phyloP scores from a whole-genome alignment of 2,888 invertebrate genomes.

The Pogonocherus hispidulus region DNA sequence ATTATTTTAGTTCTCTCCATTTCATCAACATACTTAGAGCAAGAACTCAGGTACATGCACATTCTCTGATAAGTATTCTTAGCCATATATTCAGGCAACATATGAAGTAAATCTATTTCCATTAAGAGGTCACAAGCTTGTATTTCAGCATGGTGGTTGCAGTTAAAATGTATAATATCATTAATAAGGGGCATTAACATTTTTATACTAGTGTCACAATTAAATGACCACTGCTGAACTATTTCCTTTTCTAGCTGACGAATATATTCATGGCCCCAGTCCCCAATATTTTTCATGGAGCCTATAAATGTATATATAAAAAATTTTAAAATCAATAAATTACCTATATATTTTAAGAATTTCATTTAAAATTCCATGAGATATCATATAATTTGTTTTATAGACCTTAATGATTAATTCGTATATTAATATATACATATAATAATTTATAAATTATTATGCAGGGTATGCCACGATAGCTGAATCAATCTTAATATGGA shows the following conservation, averaged over 20 bases:
- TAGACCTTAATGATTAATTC: no score
- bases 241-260: slow-evolving; percentile 93
- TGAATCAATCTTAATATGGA: no score
- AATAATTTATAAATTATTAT: no score
- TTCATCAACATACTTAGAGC: slow-evolving; percentile 96
- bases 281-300: slow-evolving; percentile 87
- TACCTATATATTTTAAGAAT: neutral
- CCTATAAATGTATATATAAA: slow-evolving; percentile 71
- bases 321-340: neutral
- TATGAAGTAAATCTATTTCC: slow-evolving; percentile 89
- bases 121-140: slow-evolving; percentile 98
- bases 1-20: slow-evolving; percentile 84
- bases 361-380: neutral
- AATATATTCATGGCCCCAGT: slow-evolving; percentile 99
- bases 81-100: slow-evolving; percentile 89
- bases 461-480: no score
- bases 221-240: slow-evolving; percentile 83
- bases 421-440: no score
- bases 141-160: slow-evolving; percentile 98
- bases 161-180: slow-evolving; percentile 94
- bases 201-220: slow-evolving; percentile 68
- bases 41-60: slow-evolving; percentile 88
- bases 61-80: slow-evolving; percentile 91
- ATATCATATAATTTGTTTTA: neutral
- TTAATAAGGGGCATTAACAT: slow-evolving; percentile 83